Evolutionary conservation across 2,113 vertebrate species (phyloP), one percentile per base, ranked within the genome.

Genomic region (Mystacornis crossleyi): DNA sequence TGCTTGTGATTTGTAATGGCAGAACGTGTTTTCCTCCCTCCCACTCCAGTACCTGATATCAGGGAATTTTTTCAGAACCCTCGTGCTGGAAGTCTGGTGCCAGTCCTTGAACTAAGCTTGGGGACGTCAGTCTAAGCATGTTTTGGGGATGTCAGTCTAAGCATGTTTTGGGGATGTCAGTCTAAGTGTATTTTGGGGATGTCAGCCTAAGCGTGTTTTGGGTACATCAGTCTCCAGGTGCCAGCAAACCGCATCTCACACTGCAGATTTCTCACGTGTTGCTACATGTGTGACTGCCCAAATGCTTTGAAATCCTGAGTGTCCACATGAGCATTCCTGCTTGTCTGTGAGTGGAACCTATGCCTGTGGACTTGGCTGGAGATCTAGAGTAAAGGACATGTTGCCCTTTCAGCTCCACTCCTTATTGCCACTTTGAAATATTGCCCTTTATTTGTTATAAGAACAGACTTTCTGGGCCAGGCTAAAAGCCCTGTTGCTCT

Each of bases 331-430:
- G 42, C 90, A 86, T 95, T 95, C 88, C 58, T 80, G 57, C 92
- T 80, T 90, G 79, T 86, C 90, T 82, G 67, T 77, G 89, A 75
- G 79, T 18, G 51, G 75, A 93, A 86, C 86, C 67, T 70, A 61
- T 90, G 81, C 95, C 85, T 66, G 38, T 66, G 60, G 82, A 86
- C 53, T 97, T 97, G 95, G 96, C 96, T 74, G 51, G 38, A 92
- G 75, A 86, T 81, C 67, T 66, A 60, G 91, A 92, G 86, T 58
- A 96, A 96, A 96, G 96, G 94, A 91, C 86, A 18, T 16, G 65
- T 55, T 95, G 89, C 80, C 79, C 95, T 96, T 96, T 95, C 80
- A 60, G 93, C 64, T 89, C 71, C 26, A 29, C 50, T 92, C 47
- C 91, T 91, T 70, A 60, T 40, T 89, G 86, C 60, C 33, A 19